Conservation (phyloP, 2,797 vertebrate species). For the Serranus cabrilla region DNA sequence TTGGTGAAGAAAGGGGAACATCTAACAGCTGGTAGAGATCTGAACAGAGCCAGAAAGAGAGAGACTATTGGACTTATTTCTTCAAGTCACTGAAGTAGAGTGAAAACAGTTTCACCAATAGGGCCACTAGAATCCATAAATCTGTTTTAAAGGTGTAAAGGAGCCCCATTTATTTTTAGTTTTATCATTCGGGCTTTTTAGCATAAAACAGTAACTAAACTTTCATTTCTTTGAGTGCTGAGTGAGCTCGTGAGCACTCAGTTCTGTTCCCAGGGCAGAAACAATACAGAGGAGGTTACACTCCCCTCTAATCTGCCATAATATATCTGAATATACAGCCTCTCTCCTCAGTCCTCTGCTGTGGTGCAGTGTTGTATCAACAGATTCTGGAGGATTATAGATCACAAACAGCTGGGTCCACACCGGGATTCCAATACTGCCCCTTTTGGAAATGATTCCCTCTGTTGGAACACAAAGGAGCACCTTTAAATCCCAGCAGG, state of each 20-base stretch:
- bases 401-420: background rate
- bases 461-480: background rate
- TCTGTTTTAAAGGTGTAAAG: background rate
- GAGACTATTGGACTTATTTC: background rate
- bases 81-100: background rate
- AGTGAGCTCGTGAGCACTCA: background rate
- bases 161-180: background rate
- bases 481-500: background rate
- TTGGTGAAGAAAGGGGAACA: background rate
- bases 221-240: background rate
- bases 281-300: background rate
- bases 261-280: background rate
- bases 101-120: background rate
- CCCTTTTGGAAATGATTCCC: background rate
- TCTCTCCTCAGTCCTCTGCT: background rate
- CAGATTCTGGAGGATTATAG: background rate
- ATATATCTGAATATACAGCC: conserved; percentile 6
- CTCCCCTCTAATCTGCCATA: background rate
- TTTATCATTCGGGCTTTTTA: background rate
- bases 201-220: background rate
- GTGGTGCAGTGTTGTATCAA: background rate
- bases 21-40: background rate
- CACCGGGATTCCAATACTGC: background rate
- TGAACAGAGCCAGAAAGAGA: background rate
- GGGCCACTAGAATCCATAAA: background rate